Conservation (phyloP, 2,888 invertebrate species). For the Nemoura dubitans region DNA sequence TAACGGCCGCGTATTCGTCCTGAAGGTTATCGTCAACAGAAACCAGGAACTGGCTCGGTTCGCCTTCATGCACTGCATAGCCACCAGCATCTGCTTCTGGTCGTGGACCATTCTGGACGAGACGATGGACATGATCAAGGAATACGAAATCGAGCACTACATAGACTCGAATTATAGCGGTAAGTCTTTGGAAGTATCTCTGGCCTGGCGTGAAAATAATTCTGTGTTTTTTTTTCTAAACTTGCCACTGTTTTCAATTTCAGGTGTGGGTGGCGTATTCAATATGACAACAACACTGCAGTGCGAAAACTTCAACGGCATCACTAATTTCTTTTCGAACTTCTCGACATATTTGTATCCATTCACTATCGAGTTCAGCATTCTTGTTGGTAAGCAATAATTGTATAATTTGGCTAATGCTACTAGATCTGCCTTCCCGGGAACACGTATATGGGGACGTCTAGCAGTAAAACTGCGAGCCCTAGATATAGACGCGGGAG, state of each 20-base stretch:
- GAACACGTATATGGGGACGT: too few species aligned
- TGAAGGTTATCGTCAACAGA: conserved; percentile 69
- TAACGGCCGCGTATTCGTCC: too few species aligned
- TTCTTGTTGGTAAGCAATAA: conserved; percentile 72
- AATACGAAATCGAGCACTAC: not conserved
- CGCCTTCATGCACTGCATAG: conserved; percentile 82
- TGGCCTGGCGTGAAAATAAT: too few species aligned
- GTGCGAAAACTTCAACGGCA: not conserved
- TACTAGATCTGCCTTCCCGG: too few species aligned
- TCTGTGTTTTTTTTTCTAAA: too few species aligned
- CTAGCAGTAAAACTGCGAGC: too few species aligned
- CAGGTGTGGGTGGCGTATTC: conserved; percentile 27
- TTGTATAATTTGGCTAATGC: not conserved
- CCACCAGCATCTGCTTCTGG: conserved; percentile 83
- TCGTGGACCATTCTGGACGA: conserved; percentile 79
- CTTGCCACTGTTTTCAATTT: conserved; percentile 55
- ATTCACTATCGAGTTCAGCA: conserved; percentile 82
- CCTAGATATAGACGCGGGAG: too few species aligned
- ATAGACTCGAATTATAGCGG: conserved; percentile 47
- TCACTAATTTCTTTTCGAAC: conserved; percentile 55
- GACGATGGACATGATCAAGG: conserved; percentile 69
- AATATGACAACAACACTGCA: not conserved
- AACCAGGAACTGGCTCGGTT: conserved; percentile 71
- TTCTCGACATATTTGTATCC: conserved; percentile 82
- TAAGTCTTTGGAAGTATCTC: too few species aligned